Percentiles rank a stretch among this genome's conserved stretches.
phyloP scores from a whole-genome alignment of 92 coral and sea anemone genomes.

The Hydrozoanthus gracilis region DNA sequence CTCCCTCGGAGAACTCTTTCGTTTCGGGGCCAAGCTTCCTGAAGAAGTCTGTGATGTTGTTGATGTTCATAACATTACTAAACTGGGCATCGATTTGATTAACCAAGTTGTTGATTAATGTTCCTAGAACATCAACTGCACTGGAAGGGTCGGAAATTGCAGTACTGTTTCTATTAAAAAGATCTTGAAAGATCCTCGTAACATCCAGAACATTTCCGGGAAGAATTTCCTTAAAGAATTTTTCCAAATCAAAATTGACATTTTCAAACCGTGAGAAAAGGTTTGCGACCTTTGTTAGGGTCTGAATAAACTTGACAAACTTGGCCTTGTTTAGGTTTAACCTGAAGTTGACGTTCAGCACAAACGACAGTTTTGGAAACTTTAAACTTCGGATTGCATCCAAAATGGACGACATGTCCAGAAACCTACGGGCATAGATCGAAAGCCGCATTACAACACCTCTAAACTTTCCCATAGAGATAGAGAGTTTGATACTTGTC shows the following conservation, averaged over 20 bases:
- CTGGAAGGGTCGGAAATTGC: slow-evolving; percentile 15
- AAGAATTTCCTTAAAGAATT: slow-evolving; percentile 75
- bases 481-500: no score
- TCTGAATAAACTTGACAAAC: background rate
- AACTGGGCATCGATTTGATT: slow-evolving; percentile 59
- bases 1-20: slow-evolving; percentile 64
- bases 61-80: slow-evolving; percentile 71
- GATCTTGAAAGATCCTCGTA: slow-evolving; percentile 43
- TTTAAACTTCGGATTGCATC: no score
- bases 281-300: slow-evolving; percentile 36
- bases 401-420: slow-evolving; percentile 45
- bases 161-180: slow-evolving; percentile 28
- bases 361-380: slow-evolving; percentile 38
- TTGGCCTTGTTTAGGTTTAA: no score
- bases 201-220: slow-evolving; percentile 65
- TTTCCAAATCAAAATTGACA: slow-evolving; percentile 69
- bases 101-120: slow-evolving; percentile 60
- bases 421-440: slow-evolving; percentile 63
- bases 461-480: no score
- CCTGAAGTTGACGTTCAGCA: background rate
- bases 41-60: slow-evolving; percentile 83
- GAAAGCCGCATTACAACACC: slow-evolving; percentile 51
- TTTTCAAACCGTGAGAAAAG: slow-evolving; percentile 64
- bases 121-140: slow-evolving; percentile 68
- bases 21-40: slow-evolving; percentile 72